These are phyloP conservation scores for Coleophora deauratella DNA, from an alignment of 2,888 invertebrate genomes.

Conservation along the genomic window DNA sequence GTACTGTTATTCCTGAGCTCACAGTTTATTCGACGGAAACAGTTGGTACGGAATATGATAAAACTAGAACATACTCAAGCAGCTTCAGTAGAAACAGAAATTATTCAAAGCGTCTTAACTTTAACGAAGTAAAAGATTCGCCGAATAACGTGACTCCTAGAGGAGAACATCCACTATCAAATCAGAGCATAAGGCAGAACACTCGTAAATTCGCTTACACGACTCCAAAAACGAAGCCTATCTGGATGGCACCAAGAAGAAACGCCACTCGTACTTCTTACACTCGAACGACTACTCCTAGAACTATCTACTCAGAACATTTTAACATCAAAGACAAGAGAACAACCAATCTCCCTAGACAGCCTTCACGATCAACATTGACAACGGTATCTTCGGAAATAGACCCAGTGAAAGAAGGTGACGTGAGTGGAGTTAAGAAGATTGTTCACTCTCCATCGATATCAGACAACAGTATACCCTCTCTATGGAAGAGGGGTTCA, in stretches of 20 bases:
- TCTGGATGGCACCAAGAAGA: conserved; percentile 58
- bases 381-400: conserved; percentile 65
- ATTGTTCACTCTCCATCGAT: conserved; percentile 54
- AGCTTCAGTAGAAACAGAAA: conserved; percentile 42
- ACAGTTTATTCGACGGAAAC: conserved; percentile 38
- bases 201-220: conserved; percentile 55
- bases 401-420: conserved; percentile 61
- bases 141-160: conserved; percentile 52
- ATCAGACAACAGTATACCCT: conserved; percentile 63
- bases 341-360: conserved; percentile 28
- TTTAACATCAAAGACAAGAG: conserved; percentile 52
- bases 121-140: conserved; percentile 46
- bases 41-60: conserved; percentile 34
- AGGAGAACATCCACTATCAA: conserved; percentile 31
- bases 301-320: conserved; percentile 60
- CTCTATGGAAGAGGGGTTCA: conserved; percentile 66
- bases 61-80: conserved; percentile 34
- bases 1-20: conserved; percentile 20
- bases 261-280: conserved; percentile 37
- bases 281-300: conserved; percentile 36
- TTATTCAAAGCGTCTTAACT: conserved; percentile 55
- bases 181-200: conserved; percentile 28
- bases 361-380: conserved; percentile 35
- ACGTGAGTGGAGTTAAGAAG: conserved; percentile 49
- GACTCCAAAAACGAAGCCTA: conserved; percentile 52